Base-by-base conservation (phyloP, 2,797 vertebrate species). In the Anas flavirostris region DNA sequence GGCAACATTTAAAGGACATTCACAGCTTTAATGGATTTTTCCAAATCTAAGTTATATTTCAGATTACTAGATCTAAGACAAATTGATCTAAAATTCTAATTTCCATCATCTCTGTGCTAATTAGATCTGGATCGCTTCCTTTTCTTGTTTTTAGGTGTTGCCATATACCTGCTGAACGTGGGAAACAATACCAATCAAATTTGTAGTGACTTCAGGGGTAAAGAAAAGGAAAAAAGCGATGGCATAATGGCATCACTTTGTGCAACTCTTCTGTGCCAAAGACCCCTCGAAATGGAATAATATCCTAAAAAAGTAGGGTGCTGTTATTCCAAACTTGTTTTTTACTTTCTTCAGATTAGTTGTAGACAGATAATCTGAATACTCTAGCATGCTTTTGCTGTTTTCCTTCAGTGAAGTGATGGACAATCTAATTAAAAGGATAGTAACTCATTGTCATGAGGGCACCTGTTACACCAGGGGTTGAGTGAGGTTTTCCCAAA, bases 391-490 rank as follows among this genome's bases (percentile, higher is more conserved):
- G 7, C 2, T 70, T 85, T 64, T 48, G 4, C 18, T 39, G 15
- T 73, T 68, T 83, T 74, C 79, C 35, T 78, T 55, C 62, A 43
- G 18, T 3, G 31, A 82, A 28, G n/a, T 46, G 37, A 46, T 5
- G 68, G 58, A 10, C 9, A 50, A 25, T 6, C 8, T 23, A 46
- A 72, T 11, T n/a, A 41, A 63, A 62, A 75, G 17, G 10, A 14
- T 1, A 37, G 37, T 37, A 72, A 72, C 19, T 52, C 28, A n/a
- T 11, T 26, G 19, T 21, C 39, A 15, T 4, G 9, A 41, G 26
- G 18, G 4, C 1, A 4, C 64, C 10, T 0, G 0, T 53, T 29
- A 23, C 17, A 66, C 26, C 46, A 73, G 46, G 0, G 0, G 7
- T 7, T 8, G 13, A 48, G 31, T 25, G 18, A 53, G 12, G 8